A percentile compares a stretch with the other conserved stretches of the same genome.
phyloP scores from a whole-genome alignment of 2,113 vertebrate genomes.

The Pan troglodytes region NHGRI_mPanTro3-v2.1_pri NC_072409.2:26615501-26616000 shows the following conservation, averaged over 20 bases:
- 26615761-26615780: not conserved
- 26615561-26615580: not conserved
- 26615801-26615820: no score
- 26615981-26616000: no score
- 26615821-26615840: no score
- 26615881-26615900: no score
- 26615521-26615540: not conserved
- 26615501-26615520: not conserved
- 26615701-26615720: not conserved
- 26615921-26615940: no score
- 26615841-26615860: no score
- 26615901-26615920: no score
- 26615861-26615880: no score
- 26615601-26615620: not conserved
- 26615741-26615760: not conserved
- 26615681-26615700: not conserved
- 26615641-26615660: not conserved
- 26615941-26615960: no score
- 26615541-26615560: not conserved
- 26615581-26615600: not conserved
- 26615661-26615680: not conserved
- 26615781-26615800: not conserved
- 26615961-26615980: no score
- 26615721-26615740: not conserved
- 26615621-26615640: not conserved